These are phyloP conservation scores for Hydrozoanthus tunicans DNA, from an alignment of 64 coral and sea anemone species.

Conservation along the genomic window DNA sequence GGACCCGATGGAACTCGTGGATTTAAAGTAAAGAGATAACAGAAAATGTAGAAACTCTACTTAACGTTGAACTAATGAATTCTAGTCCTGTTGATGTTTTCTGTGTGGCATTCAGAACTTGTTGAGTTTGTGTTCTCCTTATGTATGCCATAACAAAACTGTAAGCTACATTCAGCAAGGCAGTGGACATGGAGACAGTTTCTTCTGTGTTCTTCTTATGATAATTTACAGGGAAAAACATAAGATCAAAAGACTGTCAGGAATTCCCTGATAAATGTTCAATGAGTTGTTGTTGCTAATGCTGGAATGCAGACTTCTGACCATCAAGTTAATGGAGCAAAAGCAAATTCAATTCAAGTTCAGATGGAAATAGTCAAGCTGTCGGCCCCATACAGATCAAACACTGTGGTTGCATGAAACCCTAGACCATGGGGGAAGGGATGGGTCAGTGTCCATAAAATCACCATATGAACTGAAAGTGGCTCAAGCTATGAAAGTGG, in stretches of 20 bases:
- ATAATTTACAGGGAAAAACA: not conserved
- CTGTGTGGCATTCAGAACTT: not conserved
- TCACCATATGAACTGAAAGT: too few species aligned
- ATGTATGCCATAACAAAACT: not conserved
- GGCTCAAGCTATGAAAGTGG: too few species aligned
- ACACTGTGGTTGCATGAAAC: too few species aligned
- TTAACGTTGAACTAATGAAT: not conserved
- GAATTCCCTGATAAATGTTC: not conserved
- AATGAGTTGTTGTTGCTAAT: too few species aligned
- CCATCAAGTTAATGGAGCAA: too few species aligned
- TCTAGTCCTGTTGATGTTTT: not conserved
- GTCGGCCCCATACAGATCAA: too few species aligned
- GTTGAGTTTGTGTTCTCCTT: not conserved
- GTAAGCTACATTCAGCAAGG: not conserved
- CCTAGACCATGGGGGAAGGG: too few species aligned
- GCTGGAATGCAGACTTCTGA: too few species aligned
- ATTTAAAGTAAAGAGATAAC: slow-evolving; percentile 54
- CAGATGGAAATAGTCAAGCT: too few species aligned
- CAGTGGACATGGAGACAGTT: not conserved
- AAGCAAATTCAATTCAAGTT: too few species aligned
- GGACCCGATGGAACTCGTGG: slow-evolving; percentile 61
- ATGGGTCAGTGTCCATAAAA: too few species aligned
- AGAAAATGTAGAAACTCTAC: not conserved
- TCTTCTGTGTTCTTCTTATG: not conserved
- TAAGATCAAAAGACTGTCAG: not conserved